Base-by-base conservation (phyloP, 2,888 invertebrate species). In the Netelia melanura region DNA sequence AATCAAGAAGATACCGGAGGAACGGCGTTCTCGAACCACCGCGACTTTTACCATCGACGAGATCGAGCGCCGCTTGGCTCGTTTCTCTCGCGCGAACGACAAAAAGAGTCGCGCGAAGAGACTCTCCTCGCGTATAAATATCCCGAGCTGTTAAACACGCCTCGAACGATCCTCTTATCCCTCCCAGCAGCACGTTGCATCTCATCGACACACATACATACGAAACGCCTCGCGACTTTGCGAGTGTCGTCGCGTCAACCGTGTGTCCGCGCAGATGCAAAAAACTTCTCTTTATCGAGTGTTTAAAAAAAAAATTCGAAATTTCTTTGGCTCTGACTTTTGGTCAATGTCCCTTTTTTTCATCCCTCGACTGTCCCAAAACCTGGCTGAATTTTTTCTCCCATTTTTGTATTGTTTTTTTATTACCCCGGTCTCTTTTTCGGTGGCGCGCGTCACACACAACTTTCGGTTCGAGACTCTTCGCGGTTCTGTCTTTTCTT, bases 1-100 rank as follows among this genome's bases (percentile, higher is more conserved):
- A 92, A 93, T 93, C 92, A 93, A 92, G 89, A 86, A 91, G 92
- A 92, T 92, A 92, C 89, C 90, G 89, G 83, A 80, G 75, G 87
- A 58, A 83, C 84, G 68, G 84, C 85, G 52, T 70, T 54, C n/a
- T 25, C 43, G 58, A 84, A 72, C 23, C 14, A 65, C 64, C 44
- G n/a, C 25, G 56, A 75, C 62, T 83, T 76, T 83, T 76, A 56
- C 21, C n/a, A 71, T 9, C 68, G 52, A 44, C n/a, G 52, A 68
- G 44, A 68, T 21, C 6, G 68, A 17, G 25, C 11, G 68, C 78
- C 70, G 62, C 17, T 17, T 67, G 6, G 54, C 67, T 78, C 67
- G 54, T 75, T 72, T 79, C 62, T 54, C 44, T 38, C 67, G 64
- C 44, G n/a, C 72, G 72, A 80, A 82, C 76, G 70, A 78, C 54